phyloP scores from a whole-genome alignment of 2,888 invertebrate species.

The Dugesia japonica region DNA sequence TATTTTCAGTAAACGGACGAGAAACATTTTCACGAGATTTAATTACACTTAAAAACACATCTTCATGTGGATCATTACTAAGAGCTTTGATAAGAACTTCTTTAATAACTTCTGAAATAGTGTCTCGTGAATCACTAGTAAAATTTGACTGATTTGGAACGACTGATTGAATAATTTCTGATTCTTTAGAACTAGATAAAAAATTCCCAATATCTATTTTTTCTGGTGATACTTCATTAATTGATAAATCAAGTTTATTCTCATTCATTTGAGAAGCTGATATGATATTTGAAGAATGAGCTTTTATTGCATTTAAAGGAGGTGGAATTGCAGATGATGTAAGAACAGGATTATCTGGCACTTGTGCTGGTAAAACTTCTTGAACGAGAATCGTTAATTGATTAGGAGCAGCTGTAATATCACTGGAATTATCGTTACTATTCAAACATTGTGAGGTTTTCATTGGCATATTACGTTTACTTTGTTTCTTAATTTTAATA shows the following conservation, averaged over 20 bases:
- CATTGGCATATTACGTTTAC: not conserved
- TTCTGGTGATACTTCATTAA: not conserved
- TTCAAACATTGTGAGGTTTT: conserved; percentile 5
- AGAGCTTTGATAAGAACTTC: not conserved
- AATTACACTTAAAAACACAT: not conserved
- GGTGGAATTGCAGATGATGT: conserved; percentile 10
- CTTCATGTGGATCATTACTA: not conserved
- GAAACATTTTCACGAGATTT: conserved; percentile 13
- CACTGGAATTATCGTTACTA: conserved; percentile 22
- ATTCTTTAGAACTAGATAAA: not conserved
- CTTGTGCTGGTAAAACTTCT: conserved; percentile 22
- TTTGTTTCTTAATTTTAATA: not conserved
- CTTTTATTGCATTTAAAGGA: not conserved
- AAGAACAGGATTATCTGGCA: conserved; percentile 21
- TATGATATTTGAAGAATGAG: conserved; percentile 16
- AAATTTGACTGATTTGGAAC: not conserved
- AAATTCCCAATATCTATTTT: not conserved
- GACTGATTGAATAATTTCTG: not conserved
- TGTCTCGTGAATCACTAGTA: not conserved
- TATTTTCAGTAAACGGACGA: not conserved
- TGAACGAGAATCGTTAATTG: conserved; percentile 27
- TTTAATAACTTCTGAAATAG: not conserved
- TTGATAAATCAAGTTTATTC: not conserved
- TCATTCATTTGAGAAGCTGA: not conserved
- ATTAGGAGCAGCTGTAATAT: conserved; percentile 28